Evolutionary conservation across 2,113 vertebrate species (phyloP), one percentile per base, ranked within the genome.

Genomic region (Chitala chitala): DNA sequence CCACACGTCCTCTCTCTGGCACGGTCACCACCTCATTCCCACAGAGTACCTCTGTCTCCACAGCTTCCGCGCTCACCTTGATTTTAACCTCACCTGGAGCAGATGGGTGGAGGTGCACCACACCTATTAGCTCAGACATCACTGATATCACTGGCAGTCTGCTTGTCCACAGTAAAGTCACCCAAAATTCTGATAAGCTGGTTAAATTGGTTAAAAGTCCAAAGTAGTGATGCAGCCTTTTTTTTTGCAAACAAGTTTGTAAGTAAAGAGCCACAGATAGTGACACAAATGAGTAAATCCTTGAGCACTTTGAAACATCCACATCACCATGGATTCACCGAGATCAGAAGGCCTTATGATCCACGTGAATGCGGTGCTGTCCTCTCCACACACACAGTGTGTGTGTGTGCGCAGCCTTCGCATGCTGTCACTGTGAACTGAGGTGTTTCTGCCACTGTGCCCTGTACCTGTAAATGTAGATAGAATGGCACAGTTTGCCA

Each of bases 11-110:
- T 0, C 26, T 77, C 15, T 86, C 74, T 0, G 91, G 91, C 31
- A 91, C 79, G 0, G 80, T 77, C 69, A 84, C 77, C 68, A 77
- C 51, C 38, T 42, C 81, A 12, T 87, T 87, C 0, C 70, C 87
- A 79, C 93, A 94, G 68, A 87, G 69, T 0, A 2, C 3, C 15
- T 79, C 61, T 0, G 38, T 81, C 70, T 78, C 79, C 65, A 86
- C 36, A 5, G 80, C 90, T 79, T 92, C 90, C 0, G 92, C 92
- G 26, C 79, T 86, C 76, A 94, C 85, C 29, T 85, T 89, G 79
- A 94, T 69, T 31, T 73, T 78, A 65, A 93, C 79, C 58, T 84
- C 79, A 46, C 93, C 93, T 94, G 31, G 10, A 20, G 33, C 20
- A 44, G n/a, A 54, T 22, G 44, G 12, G 8, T 15, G 1, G 33